These are phyloP conservation scores for Daphoenositta chrysoptera DNA, from an alignment of 2,113 vertebrate genomes.

Conservation along the genomic window DNA sequence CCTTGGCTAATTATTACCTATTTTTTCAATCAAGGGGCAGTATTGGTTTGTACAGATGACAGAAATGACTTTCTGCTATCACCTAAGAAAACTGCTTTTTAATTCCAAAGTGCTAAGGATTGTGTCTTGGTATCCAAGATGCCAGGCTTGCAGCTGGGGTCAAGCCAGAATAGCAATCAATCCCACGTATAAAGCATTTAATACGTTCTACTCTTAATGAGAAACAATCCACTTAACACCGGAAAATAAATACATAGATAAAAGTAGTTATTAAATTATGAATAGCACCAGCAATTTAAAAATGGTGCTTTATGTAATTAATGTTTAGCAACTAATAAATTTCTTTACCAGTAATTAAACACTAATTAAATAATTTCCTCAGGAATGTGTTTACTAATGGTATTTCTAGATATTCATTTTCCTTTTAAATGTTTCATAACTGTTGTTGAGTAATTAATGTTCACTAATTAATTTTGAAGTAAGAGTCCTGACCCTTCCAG, in stretches of 20 bases:
- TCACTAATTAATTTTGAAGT: conserved; percentile 65
- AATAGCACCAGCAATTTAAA: not conserved
- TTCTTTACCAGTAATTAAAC: conserved; percentile 31
- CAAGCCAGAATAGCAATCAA: not conserved
- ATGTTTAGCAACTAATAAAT: conserved; percentile 25
- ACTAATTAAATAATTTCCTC: conserved; percentile 50
- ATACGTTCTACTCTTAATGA: not conserved
- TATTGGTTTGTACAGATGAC: not conserved
- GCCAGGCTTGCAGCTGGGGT: not conserved
- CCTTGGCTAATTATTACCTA: not conserved
- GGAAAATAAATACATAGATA: conserved; percentile 21
- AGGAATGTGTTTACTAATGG: conserved; percentile 48
- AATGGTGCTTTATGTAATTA: conserved; percentile 47
- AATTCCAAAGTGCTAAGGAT: not conserved
- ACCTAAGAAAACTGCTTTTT: not conserved
- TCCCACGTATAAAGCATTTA: not conserved
- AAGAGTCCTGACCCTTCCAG: conserved; percentile 32
- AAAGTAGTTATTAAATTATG: conserved; percentile 1
- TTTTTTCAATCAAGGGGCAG: not conserved
- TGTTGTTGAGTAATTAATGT: conserved; percentile 62
- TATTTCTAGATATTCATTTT: conserved; percentile 45
- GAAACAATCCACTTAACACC: not conserved
- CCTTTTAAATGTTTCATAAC: conserved; percentile 54
- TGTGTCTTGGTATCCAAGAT: not conserved
- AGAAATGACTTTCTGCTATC: not conserved